Base-by-base conservation (phyloP, 2,888 invertebrate genomes). In the Trissolcus japonicus region DNA sequence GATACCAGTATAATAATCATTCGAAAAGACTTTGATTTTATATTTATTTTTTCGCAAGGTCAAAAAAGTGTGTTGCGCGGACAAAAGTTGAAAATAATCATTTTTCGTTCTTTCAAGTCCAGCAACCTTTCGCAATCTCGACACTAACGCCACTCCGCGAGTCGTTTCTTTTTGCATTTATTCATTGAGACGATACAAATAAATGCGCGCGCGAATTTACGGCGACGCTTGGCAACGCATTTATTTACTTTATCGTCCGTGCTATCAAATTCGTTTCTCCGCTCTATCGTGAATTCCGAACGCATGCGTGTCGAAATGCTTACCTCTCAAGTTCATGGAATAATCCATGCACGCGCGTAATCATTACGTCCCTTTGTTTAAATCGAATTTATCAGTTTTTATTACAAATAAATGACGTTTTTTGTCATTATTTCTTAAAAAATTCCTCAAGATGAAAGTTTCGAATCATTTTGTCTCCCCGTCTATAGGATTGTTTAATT, bases 141-240 rank as follows among this genome's bases (percentile, higher is more conserved):
- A 57, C 48, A 29, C 65, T 74, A 74, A 74, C 74, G 74, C 74
- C 67, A 57, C 53, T 76, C 35, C 11, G 7, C 61, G 71, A 48
- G 46, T 65, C 71, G 61, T 76, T 76, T 53, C 71, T 71, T 35
- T 35, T 76, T 76, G 76, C 71, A 76, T 76, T 76, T 71, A 71
- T 76, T 71, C 76, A 76, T 76, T 71, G 69, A 76, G 71, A 76
- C 71, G 66, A 76, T 71, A 76, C 71, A 76, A 76, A 76, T 76
- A 76, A 76, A 76, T 61, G 66, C 48, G 61, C 66, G 75, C 59
- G 75, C 76, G 62, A 71, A 76, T 76, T 76, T 76, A 76, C 71
- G 76, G 60, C 76, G 66, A 61, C 53, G 69, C 76, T 76, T 48
- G 76, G 69, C 69, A 65, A 56, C 69, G 76, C 66, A 76, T 69